These are phyloP conservation scores for Sturmia bella DNA, from an alignment of 2,888 invertebrate genomes.

Conservation along the genomic window DNA sequence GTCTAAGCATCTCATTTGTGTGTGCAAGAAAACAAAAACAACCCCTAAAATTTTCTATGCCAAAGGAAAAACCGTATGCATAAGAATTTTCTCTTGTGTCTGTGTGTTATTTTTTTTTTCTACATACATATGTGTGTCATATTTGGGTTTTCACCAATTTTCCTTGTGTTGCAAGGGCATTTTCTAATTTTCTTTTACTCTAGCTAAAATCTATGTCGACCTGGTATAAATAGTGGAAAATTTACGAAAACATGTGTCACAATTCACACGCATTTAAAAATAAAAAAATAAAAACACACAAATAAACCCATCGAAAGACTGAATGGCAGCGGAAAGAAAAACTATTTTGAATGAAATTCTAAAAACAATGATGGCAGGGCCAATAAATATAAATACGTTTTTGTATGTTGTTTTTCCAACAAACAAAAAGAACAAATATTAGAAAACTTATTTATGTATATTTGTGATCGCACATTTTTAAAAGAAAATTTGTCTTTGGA, in stretches of 20 bases:
- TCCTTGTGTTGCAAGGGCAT: conserved; percentile 12
- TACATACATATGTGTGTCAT: no score
- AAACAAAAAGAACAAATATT: conserved; percentile 5
- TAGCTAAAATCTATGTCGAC: conserved; percentile 40
- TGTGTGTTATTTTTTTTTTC: not conserved
- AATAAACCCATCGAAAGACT: not conserved
- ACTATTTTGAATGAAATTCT: conserved; percentile 11
- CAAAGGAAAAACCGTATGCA: conserved; percentile 20
- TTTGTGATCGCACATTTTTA: conserved; percentile 13
- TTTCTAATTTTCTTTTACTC: conserved; percentile 41
- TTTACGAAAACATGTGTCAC: conserved; percentile 63
- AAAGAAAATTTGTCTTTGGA: not conserved
- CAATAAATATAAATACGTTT: no score
- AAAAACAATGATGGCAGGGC: no score
- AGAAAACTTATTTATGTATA: not conserved
- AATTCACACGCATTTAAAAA: conserved; percentile 48
- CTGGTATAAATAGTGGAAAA: conserved; percentile 61
- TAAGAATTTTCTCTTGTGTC: conserved; percentile 8
- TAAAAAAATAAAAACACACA: no score
- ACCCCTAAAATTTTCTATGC: conserved; percentile 50
- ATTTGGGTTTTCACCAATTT: conserved; percentile 40
- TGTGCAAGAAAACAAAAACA: not conserved
- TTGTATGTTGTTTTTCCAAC: not conserved
- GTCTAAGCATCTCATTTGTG: not conserved
- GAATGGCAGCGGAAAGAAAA: conserved; percentile 42